These are phyloP conservation scores for Macroteleia sp. DNA, from an alignment of 2,888 invertebrate genomes.

Conservation along the genomic window DNA sequence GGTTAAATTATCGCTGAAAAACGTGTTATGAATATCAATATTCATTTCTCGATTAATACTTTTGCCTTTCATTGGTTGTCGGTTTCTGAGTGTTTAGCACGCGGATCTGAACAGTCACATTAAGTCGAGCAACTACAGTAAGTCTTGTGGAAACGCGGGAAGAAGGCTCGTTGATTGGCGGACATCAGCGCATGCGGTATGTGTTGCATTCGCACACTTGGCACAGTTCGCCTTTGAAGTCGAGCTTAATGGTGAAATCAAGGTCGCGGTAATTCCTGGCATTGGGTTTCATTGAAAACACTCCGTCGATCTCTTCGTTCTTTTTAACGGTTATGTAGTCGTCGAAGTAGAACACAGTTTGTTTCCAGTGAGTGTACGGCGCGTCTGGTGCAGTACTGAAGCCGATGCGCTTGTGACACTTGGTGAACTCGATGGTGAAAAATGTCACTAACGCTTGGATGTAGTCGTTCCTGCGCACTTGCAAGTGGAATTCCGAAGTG, in stretches of 20 bases:
- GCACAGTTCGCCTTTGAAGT: slow-evolving; percentile 95
- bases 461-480: slow-evolving; percentile 96
- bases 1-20: no score
- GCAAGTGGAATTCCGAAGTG: slow-evolving; percentile 92
- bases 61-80: slow-evolving; percentile 29
- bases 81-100: slow-evolving; percentile 32
- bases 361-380: slow-evolving; percentile 99
- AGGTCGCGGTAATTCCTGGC: slow-evolving; percentile 98
- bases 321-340: slow-evolving; percentile 98
- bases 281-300: slow-evolving; percentile 97
- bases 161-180: slow-evolving; percentile 26
- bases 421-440: slow-evolving; percentile 99
- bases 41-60: no score
- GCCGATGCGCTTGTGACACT: slow-evolving; percentile 98
- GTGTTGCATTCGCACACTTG: slow-evolving; percentile 93
- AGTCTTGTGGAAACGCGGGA: slow-evolving; percentile 53
- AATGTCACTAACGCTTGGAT: slow-evolving; percentile 99
- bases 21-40: no score
- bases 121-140: slow-evolving; percentile 52
- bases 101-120: slow-evolving; percentile 34
- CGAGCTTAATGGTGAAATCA: slow-evolving; percentile 96
- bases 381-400: slow-evolving; percentile 99
- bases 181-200: slow-evolving; percentile 94
- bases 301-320: slow-evolving; percentile 96
- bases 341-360: slow-evolving; percentile 98